Percentiles rank a stretch among this genome's conserved stretches.
Conservation (phyloP, 2,113 vertebrate genomes). For the Ammodytes marinus region DNA sequence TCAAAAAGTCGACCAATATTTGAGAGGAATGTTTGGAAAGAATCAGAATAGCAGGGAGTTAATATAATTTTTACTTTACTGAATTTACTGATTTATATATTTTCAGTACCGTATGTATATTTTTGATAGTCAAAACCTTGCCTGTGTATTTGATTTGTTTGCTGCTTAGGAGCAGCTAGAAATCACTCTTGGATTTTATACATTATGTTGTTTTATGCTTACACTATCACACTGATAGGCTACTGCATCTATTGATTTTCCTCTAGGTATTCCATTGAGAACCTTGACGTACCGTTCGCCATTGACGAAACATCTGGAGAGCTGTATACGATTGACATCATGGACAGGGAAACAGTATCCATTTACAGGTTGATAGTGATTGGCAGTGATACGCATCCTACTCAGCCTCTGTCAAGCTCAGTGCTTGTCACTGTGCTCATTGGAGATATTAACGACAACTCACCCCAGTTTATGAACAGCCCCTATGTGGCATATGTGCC, state of each 20-base stretch:
- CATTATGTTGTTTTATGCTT: background rate
- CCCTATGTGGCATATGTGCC: constrained; percentile 84
- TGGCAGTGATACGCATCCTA: constrained; percentile 73
- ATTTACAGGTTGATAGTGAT: constrained; percentile 78
- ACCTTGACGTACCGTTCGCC: constrained; percentile 69
- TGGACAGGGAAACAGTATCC: constrained; percentile 81
- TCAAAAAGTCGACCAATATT: background rate
- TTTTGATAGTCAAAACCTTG: background rate
- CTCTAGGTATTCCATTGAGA: constrained; percentile 80
- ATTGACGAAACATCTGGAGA: constrained; percentile 81
- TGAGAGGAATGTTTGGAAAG: background rate
- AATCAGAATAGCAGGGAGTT: too few relatives aligned
- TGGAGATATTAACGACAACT: constrained; percentile 83
- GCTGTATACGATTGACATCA: constrained; percentile 71
- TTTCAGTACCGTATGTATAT: too few relatives aligned
- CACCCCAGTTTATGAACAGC: constrained; percentile 81
- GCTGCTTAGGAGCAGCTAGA: background rate
- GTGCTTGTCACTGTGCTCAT: constrained; percentile 77
- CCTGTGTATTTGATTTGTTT: background rate
- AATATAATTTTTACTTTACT: too few relatives aligned
- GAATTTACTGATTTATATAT: too few relatives aligned
- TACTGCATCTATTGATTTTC: background rate
- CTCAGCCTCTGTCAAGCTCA: constrained; percentile 76
- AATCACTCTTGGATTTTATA: background rate
- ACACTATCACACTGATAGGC: background rate